These are phyloP conservation scores for Pangasius mekongensis DNA, from an alignment of 2,797 vertebrate genomes.

Conservation along the genomic window DNA sequence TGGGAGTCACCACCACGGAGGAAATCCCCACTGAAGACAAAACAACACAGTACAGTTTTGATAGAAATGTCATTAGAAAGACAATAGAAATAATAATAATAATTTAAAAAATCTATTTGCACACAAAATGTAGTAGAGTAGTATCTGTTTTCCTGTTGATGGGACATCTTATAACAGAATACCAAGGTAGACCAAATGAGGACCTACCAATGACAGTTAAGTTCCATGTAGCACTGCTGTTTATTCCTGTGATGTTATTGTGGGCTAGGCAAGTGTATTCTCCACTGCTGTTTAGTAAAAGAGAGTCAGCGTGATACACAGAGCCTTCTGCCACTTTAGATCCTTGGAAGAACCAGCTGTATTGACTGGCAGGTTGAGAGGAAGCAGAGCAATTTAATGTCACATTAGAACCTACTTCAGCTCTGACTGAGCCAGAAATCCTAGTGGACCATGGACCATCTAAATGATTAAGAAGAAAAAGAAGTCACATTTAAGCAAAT, in stretches of 20 bases:
- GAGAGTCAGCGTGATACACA: neutral
- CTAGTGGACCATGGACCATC: conserved; percentile 53
- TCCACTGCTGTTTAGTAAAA: conserved; percentile 65
- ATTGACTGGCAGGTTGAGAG: conserved; percentile 65
- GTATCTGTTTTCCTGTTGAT: neutral
- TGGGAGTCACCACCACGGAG: conserved; percentile 59
- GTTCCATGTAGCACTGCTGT: conserved; percentile 40
- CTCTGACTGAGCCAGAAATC: conserved; percentile 57
- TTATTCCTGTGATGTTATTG: conserved; percentile 66
- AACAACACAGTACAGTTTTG: conserved; percentile 17
- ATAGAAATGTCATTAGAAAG: neutral
- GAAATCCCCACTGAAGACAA: conserved; percentile 61
- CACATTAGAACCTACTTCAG: conserved; percentile 40
- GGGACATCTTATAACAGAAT: neutral
- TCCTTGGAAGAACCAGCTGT: conserved; percentile 69
- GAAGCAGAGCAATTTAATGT: conserved; percentile 62
- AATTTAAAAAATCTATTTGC: neutral
- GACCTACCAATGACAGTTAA: conserved; percentile 70
- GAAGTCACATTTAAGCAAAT: conserved; percentile 31
- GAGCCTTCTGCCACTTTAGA: conserved; percentile 52
- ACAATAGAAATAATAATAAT: neutral
- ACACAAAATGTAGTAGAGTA: neutral
- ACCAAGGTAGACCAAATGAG: neutral
- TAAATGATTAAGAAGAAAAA: conserved; percentile 16
- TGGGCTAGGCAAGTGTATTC: conserved; percentile 68